Base-by-base conservation (phyloP, 2,888 invertebrate species). In the Ormia ochracea region DNA sequence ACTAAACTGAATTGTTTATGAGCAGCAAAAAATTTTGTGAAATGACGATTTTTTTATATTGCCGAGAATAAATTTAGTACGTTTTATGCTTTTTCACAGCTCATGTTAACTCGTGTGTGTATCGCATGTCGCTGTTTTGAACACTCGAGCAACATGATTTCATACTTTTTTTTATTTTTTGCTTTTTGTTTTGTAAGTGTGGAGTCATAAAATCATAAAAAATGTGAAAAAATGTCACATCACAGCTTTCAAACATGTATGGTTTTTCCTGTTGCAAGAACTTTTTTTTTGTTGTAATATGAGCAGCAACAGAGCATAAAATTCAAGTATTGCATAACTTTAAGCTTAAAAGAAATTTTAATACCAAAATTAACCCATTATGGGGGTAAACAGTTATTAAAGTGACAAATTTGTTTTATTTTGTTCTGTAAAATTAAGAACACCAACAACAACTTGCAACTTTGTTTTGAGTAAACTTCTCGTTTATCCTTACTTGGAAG, bases 191-290 rank as follows among this genome's bases (percentile, higher is more conserved):
- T 23, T 31, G 10, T 36, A 36, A 65, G 52, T n/a, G n/a, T 66
- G 38, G 56, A 45, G 48, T 26, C n/a, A 80, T 72, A 80, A 80
- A 76, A 72, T 72, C 80, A 58, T 80, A 76, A 80, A 79, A 66
- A 75, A 80, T 75, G 33, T 72, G 48, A 61, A 61, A 69, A 76
- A 69, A 56, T 76, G 69, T 76, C 69, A 69, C 61, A 69, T 69
- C 69, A 69, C 69, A 38, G 61, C 31, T 28, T 61, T 28, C 63
- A 54, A 52, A 66, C 58, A 58, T 74, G 74, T 50, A 31, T 23
- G 41, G 9, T 33, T 61, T 28, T 33, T 59, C 10, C 38, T 56
- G 33, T 12, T 48, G 21, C 14, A 38, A 5, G 10, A 41, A 61
- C 9, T 38, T 58, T 50, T 38, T 73, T 63, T 14, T n/a, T n/a